Evolutionary conservation across 1,140 invertebrate species (phyloP), one percentile per base, ranked within the genome.

Genomic region (Fopius arisanus): DNA sequence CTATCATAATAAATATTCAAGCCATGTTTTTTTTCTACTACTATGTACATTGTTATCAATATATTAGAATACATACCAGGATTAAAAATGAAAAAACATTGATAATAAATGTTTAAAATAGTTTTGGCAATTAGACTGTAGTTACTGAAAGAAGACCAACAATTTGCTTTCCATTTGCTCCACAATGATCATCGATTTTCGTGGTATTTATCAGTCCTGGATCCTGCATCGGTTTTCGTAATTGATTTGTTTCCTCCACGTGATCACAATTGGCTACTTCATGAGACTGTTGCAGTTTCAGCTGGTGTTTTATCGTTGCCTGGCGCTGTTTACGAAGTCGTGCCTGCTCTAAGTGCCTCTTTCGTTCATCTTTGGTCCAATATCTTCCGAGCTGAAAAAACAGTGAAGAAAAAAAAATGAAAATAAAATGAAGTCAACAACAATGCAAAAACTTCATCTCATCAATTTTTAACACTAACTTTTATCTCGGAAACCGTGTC

Each of bases 401-500:
- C 33, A 65, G 21, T 19, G n/a, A n/a, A 51, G 37, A 67, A 9
- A 43, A 62, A 31, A 77, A 54, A 65, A 66, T 19, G 41, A 59
- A 12, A 74, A 71, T 19, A 33, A 19, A 68, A 23, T 28, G 12
- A 26, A n/a, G n/a, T n/a, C n/a, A n/a, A 28, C 16, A n/a, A 21
- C 3, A 16, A 65, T 5, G 28, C 14, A 0, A 40, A 9, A 59
- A 74, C 19, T 40, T n/a, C n/a, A n/a, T n/a, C n/a, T n/a, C 14
- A 29, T 12, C 33, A 37, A 37, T 1, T 37, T 37, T 37, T 10
- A 37, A 37, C 7, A 1, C 33, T 12, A 81, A 91, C 90, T 86
- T 96, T 96, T 66, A 95, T 88, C 80, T 96, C 94, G 16, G 94
- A 95, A 82, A 94, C 90, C 12, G 93, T 93, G 78, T 96, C 94